Percentiles rank a stretch among this genome's conserved stretches.
phyloP scores from a whole-genome alignment of 1,140 invertebrate genomes.

The Plutomurus gul region DNA sequence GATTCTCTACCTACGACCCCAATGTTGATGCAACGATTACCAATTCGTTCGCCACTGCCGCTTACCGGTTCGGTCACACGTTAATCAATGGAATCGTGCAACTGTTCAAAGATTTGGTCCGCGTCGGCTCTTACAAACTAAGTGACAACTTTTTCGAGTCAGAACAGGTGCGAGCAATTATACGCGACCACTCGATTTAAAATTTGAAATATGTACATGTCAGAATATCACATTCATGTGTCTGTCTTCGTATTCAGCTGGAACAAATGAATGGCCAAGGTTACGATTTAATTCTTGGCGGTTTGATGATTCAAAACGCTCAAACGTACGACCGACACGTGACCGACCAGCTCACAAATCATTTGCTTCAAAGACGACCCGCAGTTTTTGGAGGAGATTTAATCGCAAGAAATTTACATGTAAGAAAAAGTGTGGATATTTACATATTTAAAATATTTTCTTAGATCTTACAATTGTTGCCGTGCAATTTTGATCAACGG shows the following conservation, averaged over 20 bases:
- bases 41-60: constrained; percentile 83
- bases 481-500: no score
- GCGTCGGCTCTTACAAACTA: constrained; percentile 29
- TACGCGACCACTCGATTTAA: not conserved
- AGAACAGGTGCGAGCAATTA: not conserved
- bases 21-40: constrained; percentile 83
- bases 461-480: no score
- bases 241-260: not conserved
- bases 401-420: constrained; percentile 65
- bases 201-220: not conserved
- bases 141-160: constrained; percentile 47
- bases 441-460: no score
- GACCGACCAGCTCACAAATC: constrained; percentile 51
- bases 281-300: constrained; percentile 45
- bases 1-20: constrained; percentile 66
- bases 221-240: constrained; percentile 18
- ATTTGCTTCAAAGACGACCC: constrained; percentile 37
- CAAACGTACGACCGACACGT: constrained; percentile 50
- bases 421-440: no score
- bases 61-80: constrained; percentile 66
- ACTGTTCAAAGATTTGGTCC: not conserved
- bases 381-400: constrained; percentile 51
- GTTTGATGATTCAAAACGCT: constrained; percentile 44
- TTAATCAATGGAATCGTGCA: constrained; percentile 49
- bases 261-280: constrained; percentile 36